Base-by-base conservation (phyloP, 2,113 vertebrate species). In the Platysternon megacephalum region DNA sequence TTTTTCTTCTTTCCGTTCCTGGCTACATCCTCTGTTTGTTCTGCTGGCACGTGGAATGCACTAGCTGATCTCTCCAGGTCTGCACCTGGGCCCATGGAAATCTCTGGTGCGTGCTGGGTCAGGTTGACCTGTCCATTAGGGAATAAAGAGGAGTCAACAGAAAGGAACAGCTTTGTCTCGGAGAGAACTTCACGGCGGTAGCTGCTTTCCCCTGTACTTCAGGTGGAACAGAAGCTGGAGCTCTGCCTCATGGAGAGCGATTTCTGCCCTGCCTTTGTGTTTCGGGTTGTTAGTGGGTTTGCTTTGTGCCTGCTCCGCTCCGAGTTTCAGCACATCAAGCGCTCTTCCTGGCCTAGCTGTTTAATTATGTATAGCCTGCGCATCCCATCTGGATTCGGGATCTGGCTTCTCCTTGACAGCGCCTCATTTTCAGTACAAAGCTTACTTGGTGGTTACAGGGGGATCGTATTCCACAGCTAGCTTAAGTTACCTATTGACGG, bases 1-100 rank as follows among this genome's bases (percentile, higher is more conserved):
- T 39, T 61, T 80, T 49, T 81, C 19, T 26, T 44, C 29, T n/a
- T 32, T 83, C 13, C 11, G 22, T 16, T 80, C 10, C 72, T 87
- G 82, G 28, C 84, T 89, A 3, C 52, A 14, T 53, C 5, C 32
- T 35, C 42, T 26, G 19, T 0, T 0, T 74, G 90, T 72, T 79
- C 82, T 79, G n/a, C 44, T 42, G 9, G 29, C 16, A 16, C 1
- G 0, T 29, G 86, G 65, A 81, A 0, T 61, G 10, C 1, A 0
- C 80, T 0, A 1, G 29, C 74, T 56, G 58, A 6, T 72, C 78
- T 21, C 49, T 10, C 13, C 49, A 5, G 0, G 3, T 5, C 53
- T 58, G 42, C 28, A 24, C 42, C 21, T 1, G 0, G n/a, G 2
- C 14, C 84, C 0, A 0, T 24, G 51, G 51, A 11, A 0, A 1